Evolutionary conservation across 2,888 invertebrate genomes (phyloP), one percentile per base, ranked within the genome.

Genomic region (Monoplex corrugatus): DNA sequence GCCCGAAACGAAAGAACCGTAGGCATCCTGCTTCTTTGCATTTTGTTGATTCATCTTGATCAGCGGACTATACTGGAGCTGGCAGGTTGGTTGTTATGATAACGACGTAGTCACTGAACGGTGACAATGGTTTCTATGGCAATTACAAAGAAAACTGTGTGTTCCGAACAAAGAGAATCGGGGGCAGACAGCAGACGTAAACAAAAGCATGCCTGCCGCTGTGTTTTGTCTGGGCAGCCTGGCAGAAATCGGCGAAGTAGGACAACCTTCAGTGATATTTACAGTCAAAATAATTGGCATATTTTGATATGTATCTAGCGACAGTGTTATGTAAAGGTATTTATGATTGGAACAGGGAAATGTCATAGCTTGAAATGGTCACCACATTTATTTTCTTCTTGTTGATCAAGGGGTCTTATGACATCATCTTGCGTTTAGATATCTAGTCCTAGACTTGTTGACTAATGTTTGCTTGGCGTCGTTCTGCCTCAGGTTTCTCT

Each of bases 121-220:
- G 63, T 40, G 50, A 57, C 35, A 63, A 3, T 68, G 43, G 68
- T 88, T 88, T 83, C 83, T 82, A 68, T 88, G 63, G 57, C 72
- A 43, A 88, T 57, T n/a, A 68, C 43, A 28, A 23, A 83, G n/a
- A 68, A 44, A 32, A 35, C 50, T 57, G 3, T 40, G 44, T 72
- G 40, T 83, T 68, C n/a, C 19, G 6, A 57, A 88, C 63, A 80
- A 43, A 68, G 68, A 43, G 83, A 50, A 35, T 40, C 68, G 44
- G 63, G 80, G 68, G 32, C 83, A 88, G 88, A 88, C 88, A 82
- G 82, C 88, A 88, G 88, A 88, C 88, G 88, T 88, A 88, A 88
- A 88, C 88, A 88, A 88, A 88, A 88, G 88, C 83, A 87, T 83
- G 83, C 68, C 38, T 63, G 88, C 78, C n/a, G 40, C 44, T 28